Conservation (phyloP, 2,888 invertebrate species). For the Laothoe populi region DNA sequence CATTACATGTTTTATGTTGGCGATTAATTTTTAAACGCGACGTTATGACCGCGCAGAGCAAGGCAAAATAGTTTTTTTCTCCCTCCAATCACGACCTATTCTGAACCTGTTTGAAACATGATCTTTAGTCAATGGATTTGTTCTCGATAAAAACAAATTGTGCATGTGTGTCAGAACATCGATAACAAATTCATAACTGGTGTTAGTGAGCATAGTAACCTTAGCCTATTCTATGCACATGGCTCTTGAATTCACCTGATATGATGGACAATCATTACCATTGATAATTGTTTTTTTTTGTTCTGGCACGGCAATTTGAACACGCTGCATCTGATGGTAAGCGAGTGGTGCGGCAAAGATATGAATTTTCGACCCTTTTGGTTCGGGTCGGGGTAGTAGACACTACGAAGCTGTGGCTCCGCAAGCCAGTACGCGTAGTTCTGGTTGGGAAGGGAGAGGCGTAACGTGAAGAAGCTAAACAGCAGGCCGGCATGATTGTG, state of each 20-base stretch:
- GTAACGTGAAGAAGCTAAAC: no score
- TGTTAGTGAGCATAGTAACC: neutral
- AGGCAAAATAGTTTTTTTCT: slow-evolving; percentile 17
- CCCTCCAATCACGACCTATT: slow-evolving; percentile 47
- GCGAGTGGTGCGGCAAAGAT: no score
- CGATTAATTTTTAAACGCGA: slow-evolving; percentile 19
- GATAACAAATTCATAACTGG: slow-evolving; percentile 13
- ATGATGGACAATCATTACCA: neutral
- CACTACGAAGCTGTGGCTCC: no score
- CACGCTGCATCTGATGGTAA: neutral
- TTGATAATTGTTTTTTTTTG: neutral
- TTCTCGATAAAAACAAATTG: slow-evolving; percentile 23
- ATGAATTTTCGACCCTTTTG: no score
- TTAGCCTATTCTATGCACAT: slow-evolving; percentile 12
- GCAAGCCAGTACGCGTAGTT: no score
- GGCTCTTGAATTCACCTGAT: neutral
- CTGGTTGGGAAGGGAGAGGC: no score
- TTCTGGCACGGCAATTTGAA: no score
- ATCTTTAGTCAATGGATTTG: slow-evolving; percentile 25
- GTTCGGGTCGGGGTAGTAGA: no score
- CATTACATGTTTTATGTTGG: slow-evolving; percentile 20
- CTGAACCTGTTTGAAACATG: slow-evolving; percentile 45
- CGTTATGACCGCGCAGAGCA: slow-evolving; percentile 30
- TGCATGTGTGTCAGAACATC: slow-evolving; percentile 12
- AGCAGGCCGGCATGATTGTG: no score